A percentile compares a stretch with the other conserved stretches of the same genome.
phyloP scores from a whole-genome alignment of 2,113 vertebrate species.

The Proterorhinus semilunaris region DNA sequence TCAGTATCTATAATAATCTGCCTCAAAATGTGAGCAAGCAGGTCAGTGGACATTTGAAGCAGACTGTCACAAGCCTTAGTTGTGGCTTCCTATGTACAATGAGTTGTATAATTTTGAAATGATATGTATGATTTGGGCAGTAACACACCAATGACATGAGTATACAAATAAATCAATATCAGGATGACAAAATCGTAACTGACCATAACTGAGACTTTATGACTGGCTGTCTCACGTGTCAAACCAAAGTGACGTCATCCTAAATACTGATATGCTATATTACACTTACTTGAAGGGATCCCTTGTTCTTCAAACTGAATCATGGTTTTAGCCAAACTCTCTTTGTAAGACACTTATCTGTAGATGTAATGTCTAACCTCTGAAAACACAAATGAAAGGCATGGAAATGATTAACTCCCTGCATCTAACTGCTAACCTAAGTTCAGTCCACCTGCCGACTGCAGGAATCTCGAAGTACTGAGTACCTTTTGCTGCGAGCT shows the following conservation, averaged over 20 bases:
- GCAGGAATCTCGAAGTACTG: constrained; percentile 33
- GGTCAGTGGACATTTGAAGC: background rate
- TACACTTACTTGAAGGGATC: constrained; percentile 42
- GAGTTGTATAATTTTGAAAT: no score
- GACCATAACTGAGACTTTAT: background rate
- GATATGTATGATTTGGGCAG: no score
- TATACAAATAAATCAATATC: background rate
- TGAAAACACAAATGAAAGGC: constrained; percentile 40
- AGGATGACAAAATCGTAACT: background rate
- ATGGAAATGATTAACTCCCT: constrained; percentile 71
- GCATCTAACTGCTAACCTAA: constrained; percentile 49
- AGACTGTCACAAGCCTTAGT: background rate
- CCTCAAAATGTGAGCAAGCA: background rate
- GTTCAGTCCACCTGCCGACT: constrained; percentile 44
- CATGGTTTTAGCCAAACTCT: constrained; percentile 22
- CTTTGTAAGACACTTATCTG: constrained; percentile 58
- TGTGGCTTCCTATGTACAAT: background rate
- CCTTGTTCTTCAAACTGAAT: constrained; percentile 54
- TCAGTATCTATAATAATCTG: constrained; percentile 8
- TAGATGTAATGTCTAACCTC: constrained; percentile 60
- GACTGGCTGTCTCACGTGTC: constrained; percentile 27
- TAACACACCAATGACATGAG: no score
- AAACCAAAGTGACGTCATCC: constrained; percentile 49
- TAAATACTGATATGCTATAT: constrained; percentile 46
- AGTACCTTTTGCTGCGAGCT: constrained; percentile 31